Evolutionary conservation across 2,113 vertebrate genomes (phyloP), one percentile per base, ranked within the genome.

Genomic region (Eurystomus gularis): DNA sequence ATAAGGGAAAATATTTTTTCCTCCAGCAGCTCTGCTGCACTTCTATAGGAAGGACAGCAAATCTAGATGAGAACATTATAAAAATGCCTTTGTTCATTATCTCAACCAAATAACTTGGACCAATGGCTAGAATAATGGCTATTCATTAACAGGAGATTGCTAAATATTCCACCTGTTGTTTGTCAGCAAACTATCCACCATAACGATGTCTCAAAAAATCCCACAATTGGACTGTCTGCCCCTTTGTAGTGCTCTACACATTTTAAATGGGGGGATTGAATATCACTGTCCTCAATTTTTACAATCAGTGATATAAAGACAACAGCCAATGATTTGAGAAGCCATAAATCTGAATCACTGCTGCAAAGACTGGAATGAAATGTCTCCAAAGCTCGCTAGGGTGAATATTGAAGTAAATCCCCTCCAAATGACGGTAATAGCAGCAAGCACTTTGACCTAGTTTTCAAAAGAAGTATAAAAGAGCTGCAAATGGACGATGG

Each of bases 341-440:
- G 18, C 21, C 29, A 68, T 54, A 68, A 76, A 75, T 64, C 58
- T 66, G 77, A 80, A 83, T 28, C 17, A 13, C 29, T 58, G 55
- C 25, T 73, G 46, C 68, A 54, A 31, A 8, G 52, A 87, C 18
- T 26, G 37, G 49, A 86, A 89, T 28, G 8, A 70, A 66, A 78
- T 71, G 70, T 51, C 64, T 71, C 55, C 35, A 61, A 40, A 82
- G 62, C 29, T 86, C 39, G 26, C 35, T 35, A 23, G 18, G 28
- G 70, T 46, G 23, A 90, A 91, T 66, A 83, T 8, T 60, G 82
- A 88, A 69, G 37, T 23, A 66, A 86, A 71, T 42, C 8, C 31
- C 8, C 23, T 86, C 93, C 68, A 92, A 90, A 80, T 78, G n/a
- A 40, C 55, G 90, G 54, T 86, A 92, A 85, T 17, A 82, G n/a